Evolutionary conservation across 1,140 invertebrate genomes (phyloP).

Genomic region (Drosophila busckii): DNA sequence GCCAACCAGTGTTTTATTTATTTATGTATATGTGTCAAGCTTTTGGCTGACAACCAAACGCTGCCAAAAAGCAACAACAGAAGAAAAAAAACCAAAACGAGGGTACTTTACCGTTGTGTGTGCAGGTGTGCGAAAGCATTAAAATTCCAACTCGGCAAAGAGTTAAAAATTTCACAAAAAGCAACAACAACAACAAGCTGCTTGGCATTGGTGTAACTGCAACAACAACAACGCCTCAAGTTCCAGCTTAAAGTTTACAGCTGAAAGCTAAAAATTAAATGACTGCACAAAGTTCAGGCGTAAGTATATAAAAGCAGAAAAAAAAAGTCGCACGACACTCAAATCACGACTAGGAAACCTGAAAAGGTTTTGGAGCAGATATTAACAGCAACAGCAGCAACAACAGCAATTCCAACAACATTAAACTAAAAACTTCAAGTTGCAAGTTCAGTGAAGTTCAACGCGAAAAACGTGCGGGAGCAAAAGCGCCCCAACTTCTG

Average conservation of each 20-base stretch:
- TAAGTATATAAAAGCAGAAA: slow-evolving; percentile 48
- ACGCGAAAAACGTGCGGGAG: slow-evolving; percentile 75
- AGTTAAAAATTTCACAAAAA: slow-evolving; percentile 44
- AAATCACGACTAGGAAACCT: slow-evolving; percentile 63
- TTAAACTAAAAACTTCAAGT: slow-evolving; percentile 44
- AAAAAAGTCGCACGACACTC: slow-evolving; percentile 74
- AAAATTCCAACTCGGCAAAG: slow-evolving; percentile 67
- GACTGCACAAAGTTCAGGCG: slow-evolving; percentile 69
- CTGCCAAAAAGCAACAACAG: slow-evolving; percentile 12
- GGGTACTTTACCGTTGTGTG: slow-evolving; percentile 66
- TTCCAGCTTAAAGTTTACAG: slow-evolving; percentile 35
- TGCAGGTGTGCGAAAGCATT: slow-evolving; percentile 74
- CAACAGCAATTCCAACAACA: slow-evolving; percentile 28
- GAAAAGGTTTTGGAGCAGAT: slow-evolving; percentile 50
- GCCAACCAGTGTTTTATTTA: too few relatives aligned
- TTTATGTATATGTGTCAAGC: too few relatives aligned
- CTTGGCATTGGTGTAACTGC: slow-evolving; percentile 22
- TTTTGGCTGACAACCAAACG: too few relatives aligned
- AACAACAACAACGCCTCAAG: slow-evolving; percentile 18
- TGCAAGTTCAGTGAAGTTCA: slow-evolving; percentile 74
- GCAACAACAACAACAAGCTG: slow-evolving; percentile 22
- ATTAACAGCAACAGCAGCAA: slow-evolving; percentile 8
- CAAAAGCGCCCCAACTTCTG: slow-evolving; percentile 40
- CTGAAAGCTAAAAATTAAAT: slow-evolving; percentile 60
- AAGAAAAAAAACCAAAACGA: slow-evolving; percentile 58